Base-by-base conservation (phyloP, 92 coral and sea anemone species). In the Porites evermanni region DNA sequence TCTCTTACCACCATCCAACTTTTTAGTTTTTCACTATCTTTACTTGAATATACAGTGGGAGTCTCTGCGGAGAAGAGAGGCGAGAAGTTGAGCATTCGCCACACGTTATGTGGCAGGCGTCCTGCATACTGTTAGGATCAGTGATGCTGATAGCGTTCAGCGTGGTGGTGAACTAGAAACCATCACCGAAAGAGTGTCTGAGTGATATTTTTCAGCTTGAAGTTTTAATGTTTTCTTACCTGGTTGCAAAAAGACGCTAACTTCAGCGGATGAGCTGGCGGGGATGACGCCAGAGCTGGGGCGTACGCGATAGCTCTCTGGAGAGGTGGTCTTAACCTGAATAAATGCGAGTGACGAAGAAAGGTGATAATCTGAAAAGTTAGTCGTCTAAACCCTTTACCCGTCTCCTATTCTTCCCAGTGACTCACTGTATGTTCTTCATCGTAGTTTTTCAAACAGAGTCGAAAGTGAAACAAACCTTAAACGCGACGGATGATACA, bases 291-390 rank as follows among this genome's bases (percentile, higher is more conserved):
- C 98, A 67, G 98, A 93, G 70, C 98, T 94, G 60, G 98, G 98
- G 14, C 96, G 95, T n/a, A 94, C 98, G 12, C 98, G 96, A 72
- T 94, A 94, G 67, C 96, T 91, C 90, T 93, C 98, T 1, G 98
- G 98, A 58, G 98, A 94, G 16, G 98, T 94, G 26, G 98, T 94
- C 72, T 94, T 94, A 0, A 94, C 94, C 98, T 94, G 72, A 0
- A 59, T 54, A 51, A 11, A 1, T 19, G 50, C 21, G 20, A 63
- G 8, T 7, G n/a, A 63, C 0, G 67, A 63, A 63, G 21, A 18
- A 5, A 63, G 17, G 8, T 7, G 67, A 63, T 5, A 63, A 63
- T n/a, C 0, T 16, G 18, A 38, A 18, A 17, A 0, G n/a, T 20
- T 1, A 63, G 18, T 1, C 24, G 21, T 0, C 26, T 24, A 0